A percentile compares a stretch with the other conserved stretches of the same genome.
These are phyloP conservation scores for Morpho helenor DNA, from an alignment of 2,888 invertebrate genomes.

Conservation along the genomic window DNA sequence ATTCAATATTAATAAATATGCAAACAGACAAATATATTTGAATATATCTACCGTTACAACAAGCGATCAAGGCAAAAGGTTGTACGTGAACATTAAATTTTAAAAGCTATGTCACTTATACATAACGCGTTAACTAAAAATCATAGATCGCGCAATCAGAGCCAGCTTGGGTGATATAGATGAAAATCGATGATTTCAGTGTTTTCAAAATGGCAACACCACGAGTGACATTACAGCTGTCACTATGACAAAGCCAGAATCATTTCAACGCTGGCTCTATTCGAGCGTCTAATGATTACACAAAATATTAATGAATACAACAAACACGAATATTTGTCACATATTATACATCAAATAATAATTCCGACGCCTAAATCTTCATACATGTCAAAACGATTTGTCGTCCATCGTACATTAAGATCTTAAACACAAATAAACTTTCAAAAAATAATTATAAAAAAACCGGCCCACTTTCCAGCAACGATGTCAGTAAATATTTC, in stretches of 20 bases:
- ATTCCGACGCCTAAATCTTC: not conserved
- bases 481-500: not conserved
- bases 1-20: constrained; percentile 20
- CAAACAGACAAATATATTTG: constrained; percentile 27
- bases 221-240: too few relatives aligned
- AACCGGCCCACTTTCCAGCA: constrained; percentile 4
- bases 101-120: constrained; percentile 18
- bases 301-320: not conserved
- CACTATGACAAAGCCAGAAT: too few relatives aligned
- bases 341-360: not conserved
- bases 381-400: not conserved
- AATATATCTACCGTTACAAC: constrained; percentile 34
- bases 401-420: not conserved
- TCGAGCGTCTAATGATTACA: not conserved
- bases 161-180: not conserved
- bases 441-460: constrained; percentile 1
- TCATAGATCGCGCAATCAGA: constrained; percentile 1
- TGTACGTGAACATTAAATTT: constrained; percentile 38
- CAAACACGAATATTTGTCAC: constrained; percentile 4
- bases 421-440: constrained; percentile 8
- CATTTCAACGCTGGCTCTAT: not conserved
- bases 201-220: too few relatives aligned
- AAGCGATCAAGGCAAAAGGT: constrained; percentile 54
- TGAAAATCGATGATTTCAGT: too few relatives aligned
- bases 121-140: constrained; percentile 11